phyloP scores from a whole-genome alignment of 2,888 invertebrate species.

The Blastobasis adustella region DNA sequence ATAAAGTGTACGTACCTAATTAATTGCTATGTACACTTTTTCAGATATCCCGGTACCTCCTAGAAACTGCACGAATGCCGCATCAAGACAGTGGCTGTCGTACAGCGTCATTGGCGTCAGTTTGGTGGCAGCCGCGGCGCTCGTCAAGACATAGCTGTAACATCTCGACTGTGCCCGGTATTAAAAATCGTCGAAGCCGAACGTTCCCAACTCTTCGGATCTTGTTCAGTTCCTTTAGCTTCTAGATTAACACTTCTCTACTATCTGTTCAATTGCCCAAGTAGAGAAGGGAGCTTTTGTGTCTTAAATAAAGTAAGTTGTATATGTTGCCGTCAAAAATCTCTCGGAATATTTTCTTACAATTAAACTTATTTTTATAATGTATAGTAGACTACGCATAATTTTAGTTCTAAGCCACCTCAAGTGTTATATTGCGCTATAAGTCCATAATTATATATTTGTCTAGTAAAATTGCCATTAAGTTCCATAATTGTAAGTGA shows the following conservation, averaged over 20 bases:
- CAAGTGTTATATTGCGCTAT: slow-evolving; percentile 62
- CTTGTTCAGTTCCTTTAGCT: not conserved
- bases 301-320: slow-evolving; percentile 24
- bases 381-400: slow-evolving; percentile 36
- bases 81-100: slow-evolving; percentile 24
- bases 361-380: slow-evolving; percentile 52
- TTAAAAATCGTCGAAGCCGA: too few relatives aligned
- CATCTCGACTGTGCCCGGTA: too few relatives aligned
- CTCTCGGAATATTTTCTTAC: slow-evolving; percentile 48
- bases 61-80: slow-evolving; percentile 56
- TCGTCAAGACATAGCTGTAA: slow-evolving; percentile 10
- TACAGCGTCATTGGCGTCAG: slow-evolving; percentile 28
- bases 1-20: too few relatives aligned
- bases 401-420: slow-evolving; percentile 65
- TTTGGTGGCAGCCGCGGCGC: slow-evolving; percentile 24
- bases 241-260: slow-evolving; percentile 1
- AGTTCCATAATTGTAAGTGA: slow-evolving; percentile 47
- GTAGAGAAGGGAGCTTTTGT: slow-evolving; percentile 13
- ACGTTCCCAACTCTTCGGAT: not conserved
- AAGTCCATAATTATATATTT: slow-evolving; percentile 23
- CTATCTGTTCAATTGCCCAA: not conserved
- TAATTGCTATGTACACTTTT: slow-evolving; percentile 15
- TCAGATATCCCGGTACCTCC: slow-evolving; percentile 58
- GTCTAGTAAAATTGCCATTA: slow-evolving; percentile 39
- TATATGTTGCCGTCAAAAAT: slow-evolving; percentile 44